Percentiles rank a stretch among this genome's conserved stretches.
phyloP scores from a whole-genome alignment of 2,888 invertebrate genomes.

The Agrilus cyanescens region DNA sequence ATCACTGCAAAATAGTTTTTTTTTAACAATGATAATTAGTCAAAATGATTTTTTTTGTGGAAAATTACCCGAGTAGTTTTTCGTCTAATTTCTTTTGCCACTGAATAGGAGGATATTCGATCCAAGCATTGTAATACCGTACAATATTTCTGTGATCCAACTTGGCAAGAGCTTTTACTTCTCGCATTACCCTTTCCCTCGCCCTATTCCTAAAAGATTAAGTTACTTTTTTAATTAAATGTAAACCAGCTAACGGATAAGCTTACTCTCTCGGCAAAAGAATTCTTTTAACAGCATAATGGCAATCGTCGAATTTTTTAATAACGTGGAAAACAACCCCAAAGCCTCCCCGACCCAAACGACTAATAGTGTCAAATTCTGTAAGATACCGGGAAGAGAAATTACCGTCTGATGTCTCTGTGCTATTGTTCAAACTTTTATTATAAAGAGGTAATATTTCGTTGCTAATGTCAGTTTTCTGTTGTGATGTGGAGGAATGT shows the following conservation, averaged over 20 bases:
- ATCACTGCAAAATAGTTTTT: not conserved
- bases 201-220: constrained; percentile 53
- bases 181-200: constrained; percentile 80
- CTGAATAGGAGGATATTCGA: constrained; percentile 78
- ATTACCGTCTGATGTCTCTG: constrained; percentile 8
- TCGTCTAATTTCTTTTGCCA: constrained; percentile 79
- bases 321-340: constrained; percentile 92
- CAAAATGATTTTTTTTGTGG: not conserved
- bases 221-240: constrained; percentile 1
- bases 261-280: constrained; percentile 63
- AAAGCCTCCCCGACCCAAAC: constrained; percentile 85
- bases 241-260: not conserved
- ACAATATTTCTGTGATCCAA: constrained; percentile 93
- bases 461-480: too few relatives aligned
- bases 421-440: too few relatives aligned
- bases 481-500: too few relatives aligned
- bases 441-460: too few relatives aligned
- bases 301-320: constrained; percentile 87
- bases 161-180: constrained; percentile 89
- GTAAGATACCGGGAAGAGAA: constrained; percentile 60
- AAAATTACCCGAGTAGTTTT: constrained; percentile 33
- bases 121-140: constrained; percentile 91
- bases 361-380: constrained; percentile 73
- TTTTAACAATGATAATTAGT: not conserved
- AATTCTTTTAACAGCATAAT: constrained; percentile 92